phyloP scores from a whole-genome alignment of 2,888 invertebrate genomes.

The Latheticus oryzae region DNA sequence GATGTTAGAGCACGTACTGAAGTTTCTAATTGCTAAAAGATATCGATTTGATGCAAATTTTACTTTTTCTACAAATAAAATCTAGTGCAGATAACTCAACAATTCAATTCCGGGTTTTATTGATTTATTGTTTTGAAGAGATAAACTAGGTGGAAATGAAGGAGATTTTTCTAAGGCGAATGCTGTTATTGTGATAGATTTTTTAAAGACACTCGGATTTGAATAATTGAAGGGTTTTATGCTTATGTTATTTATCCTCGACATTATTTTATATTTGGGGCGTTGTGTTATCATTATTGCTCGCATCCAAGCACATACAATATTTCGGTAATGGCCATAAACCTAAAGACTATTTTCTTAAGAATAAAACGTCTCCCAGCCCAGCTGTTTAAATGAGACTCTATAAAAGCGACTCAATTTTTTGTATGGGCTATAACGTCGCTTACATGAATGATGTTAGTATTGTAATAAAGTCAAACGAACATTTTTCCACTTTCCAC shows the following conservation, averaged over 20 bases:
- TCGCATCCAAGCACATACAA: too few relatives aligned
- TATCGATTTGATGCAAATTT: too few relatives aligned
- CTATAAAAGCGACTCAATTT: constrained; percentile 55
- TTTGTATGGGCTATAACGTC: constrained; percentile 53
- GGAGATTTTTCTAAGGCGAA: constrained; percentile 3
- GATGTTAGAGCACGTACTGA: too few relatives aligned
- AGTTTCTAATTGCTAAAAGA: too few relatives aligned
- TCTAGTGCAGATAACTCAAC: constrained; percentile 49
- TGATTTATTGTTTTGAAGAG: constrained; percentile 46
- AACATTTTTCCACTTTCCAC: constrained; percentile 31
- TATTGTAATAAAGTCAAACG: constrained; percentile 38
- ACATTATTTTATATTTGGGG: too few relatives aligned
- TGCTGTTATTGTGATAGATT: constrained; percentile 3
- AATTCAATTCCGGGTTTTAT: constrained; percentile 52
- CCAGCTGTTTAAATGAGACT: constrained; percentile 36
- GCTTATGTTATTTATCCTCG: too few relatives aligned
- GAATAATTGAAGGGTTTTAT: constrained; percentile 17
- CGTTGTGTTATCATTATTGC: too few relatives aligned
- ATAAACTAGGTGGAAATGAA: constrained; percentile 16
- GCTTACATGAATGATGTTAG: constrained; percentile 50
- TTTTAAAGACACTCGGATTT: too few relatives aligned
- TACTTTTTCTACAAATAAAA: too few relatives aligned
- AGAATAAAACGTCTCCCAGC: constrained; percentile 20
- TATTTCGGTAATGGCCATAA: constrained; percentile 27
- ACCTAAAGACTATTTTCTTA: constrained; percentile 33